Base-by-base conservation (phyloP, 2,797 vertebrate genomes). In the Rhynchotus rufescens region DNA sequence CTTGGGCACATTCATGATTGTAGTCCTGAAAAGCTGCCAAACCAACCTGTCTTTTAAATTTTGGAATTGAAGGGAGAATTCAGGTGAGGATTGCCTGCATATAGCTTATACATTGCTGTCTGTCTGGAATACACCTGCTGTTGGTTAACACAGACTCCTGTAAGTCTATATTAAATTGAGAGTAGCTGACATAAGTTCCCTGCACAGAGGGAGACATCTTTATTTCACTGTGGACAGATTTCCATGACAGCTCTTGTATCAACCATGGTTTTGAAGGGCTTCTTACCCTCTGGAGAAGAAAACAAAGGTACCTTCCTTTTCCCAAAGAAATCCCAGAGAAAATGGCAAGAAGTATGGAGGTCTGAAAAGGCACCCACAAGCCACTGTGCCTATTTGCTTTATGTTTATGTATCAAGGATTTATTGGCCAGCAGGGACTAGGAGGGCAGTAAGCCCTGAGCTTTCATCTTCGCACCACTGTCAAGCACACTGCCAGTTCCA, bases 81-180 rank as follows among this genome's bases (percentile, higher is more conserved):
- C 26, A 22, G 34, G 38, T 73, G 9, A 20, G 4, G 4, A 5
- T 30, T 42, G n/a, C 40, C 49, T 34, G 16, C 56, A 54, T 9
- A 3, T 6, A 66, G 42, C 32, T 42, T 61, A 38, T 10, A 30
- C 15, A 1, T 4, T 8, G 45, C 66, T 80, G 26, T 9, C 66
- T 80, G 16, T 9, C 7, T 60, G 64, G 56, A 59, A 71, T 13
- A 9, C 16, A 8, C n/a, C 51, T 8, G 44, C 65, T 60, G 32
- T 9, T 20, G 44, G 60, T 28, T 47, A 16, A 8, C 47, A 3
- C 6, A 0, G 0, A 10, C 30, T 59, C 59, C 34, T 40, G n/a
- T 71, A n/a, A 14, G 34, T 54, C 67, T n/a, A 30, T 44, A 17
- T 12, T 20, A 20, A 25, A 13, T 57, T 7, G n/a, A 52, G 59